These are phyloP conservation scores for Andinoacara biseriatus DNA, from an alignment of 2,113 vertebrate genomes.

Conservation along the genomic window DNA sequence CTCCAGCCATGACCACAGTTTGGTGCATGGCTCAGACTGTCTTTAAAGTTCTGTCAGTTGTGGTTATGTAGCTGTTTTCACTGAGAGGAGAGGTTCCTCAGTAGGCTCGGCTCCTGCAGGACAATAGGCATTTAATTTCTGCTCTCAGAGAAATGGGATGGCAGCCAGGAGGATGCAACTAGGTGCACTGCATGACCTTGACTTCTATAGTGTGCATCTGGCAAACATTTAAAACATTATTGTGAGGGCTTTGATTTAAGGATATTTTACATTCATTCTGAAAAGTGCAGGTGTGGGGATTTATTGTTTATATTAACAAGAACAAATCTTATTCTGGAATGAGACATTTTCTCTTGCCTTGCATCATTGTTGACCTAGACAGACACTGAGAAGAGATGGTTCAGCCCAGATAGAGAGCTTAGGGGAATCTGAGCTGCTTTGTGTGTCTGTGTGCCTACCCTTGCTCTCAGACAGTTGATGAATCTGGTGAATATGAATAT, in stretches of 20 bases:
- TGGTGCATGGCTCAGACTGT: conserved; percentile 10
- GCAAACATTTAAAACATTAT: not conserved
- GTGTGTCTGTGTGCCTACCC: conserved; percentile 6
- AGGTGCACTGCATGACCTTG: conserved; percentile 55
- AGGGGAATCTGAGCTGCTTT: conserved; percentile 15
- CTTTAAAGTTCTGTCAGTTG: conserved; percentile 35
- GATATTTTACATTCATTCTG: not conserved
- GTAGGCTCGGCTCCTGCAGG: conserved; percentile 29
- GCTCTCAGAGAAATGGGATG: conserved; percentile 26
- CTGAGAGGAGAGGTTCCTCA: conserved; percentile 26
- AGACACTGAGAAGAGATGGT: conserved; percentile 1
- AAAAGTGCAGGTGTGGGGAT: not conserved
- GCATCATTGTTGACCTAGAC: conserved; percentile 19
- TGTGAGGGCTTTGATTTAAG: not conserved
- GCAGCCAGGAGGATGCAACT: conserved; percentile 34
- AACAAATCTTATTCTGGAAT: not conserved
- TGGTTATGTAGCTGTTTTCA: conserved; percentile 39
- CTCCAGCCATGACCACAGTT: conserved; percentile 18
- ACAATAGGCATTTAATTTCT: conserved; percentile 40
- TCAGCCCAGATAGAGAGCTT: conserved; percentile 1
- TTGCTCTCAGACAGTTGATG: conserved; percentile 47
- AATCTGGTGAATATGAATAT: conserved; percentile 58
- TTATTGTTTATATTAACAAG: not conserved
- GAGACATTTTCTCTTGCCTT: not conserved
- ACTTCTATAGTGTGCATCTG: conserved; percentile 16